Conservation (phyloP, 2,113 vertebrate genomes). For the Halichoerus grypus region DNA sequence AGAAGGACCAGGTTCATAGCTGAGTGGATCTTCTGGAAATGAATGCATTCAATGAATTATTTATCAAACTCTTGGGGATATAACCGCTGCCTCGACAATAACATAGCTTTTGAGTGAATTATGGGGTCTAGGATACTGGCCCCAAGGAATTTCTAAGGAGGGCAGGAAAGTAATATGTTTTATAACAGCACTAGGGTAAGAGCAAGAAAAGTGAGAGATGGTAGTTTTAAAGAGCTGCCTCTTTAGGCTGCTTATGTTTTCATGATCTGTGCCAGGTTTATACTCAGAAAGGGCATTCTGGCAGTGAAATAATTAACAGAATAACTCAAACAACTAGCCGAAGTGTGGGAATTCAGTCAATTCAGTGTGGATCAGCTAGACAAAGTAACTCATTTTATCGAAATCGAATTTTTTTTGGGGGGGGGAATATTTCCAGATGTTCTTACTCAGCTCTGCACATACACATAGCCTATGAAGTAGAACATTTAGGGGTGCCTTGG, state of each 20-base stretch:
- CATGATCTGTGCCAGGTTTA: neutral
- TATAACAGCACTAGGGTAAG: neutral
- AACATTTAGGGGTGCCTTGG: neutral
- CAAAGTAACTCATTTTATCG: slow-evolving; percentile 2
- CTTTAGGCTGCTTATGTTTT: neutral
- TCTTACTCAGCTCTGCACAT: neutral
- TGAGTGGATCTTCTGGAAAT: slow-evolving; percentile 64
- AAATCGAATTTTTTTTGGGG: neutral
- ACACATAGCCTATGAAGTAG: neutral
- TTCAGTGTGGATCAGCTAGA: neutral
- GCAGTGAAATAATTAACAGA: slow-evolving; percentile 36
- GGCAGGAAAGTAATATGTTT: slow-evolving; percentile 42
- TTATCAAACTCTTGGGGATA: slow-evolving; percentile 59
- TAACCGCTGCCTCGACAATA: slow-evolving; percentile 66
- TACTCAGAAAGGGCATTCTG: neutral
- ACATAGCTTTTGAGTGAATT: slow-evolving; percentile 67
- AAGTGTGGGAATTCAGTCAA: neutral
- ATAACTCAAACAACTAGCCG: neutral
- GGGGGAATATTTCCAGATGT: neutral
- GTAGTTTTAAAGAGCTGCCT: neutral
- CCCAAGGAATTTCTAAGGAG: slow-evolving; percentile 62
- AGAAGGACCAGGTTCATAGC: slow-evolving; percentile 46
- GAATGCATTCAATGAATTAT: slow-evolving; percentile 73
- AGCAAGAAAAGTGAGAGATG: neutral
- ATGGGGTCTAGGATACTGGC: slow-evolving; percentile 36